Percentiles rank a stretch among this genome's conserved stretches.
These are phyloP conservation scores for Latrodectus hesperus DNA, from an alignment of 2,888 invertebrate species.

Conservation along the genomic window DNA sequence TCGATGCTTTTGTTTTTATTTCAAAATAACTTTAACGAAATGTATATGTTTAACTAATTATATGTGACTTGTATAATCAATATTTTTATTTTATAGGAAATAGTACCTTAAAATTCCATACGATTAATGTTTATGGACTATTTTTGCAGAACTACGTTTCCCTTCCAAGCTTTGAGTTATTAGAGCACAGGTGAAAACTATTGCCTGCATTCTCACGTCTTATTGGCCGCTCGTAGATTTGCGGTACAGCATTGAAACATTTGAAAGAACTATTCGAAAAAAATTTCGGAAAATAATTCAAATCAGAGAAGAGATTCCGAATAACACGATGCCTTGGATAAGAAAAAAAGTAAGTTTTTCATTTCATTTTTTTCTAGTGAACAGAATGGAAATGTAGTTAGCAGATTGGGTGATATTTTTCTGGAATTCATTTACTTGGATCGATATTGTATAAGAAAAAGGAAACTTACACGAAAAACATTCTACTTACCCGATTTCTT, in stretches of 20 bases:
- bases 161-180: slow-evolving; percentile 45
- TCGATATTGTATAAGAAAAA: too few relatives aligned
- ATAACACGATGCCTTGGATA: not conserved
- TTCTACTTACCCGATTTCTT: too few relatives aligned
- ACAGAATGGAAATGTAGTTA: too few relatives aligned
- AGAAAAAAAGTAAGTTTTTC: not conserved
- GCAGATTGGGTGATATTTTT: too few relatives aligned
- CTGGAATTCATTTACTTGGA: too few relatives aligned
- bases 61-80: slow-evolving; percentile 27
- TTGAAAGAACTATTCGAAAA: slow-evolving; percentile 21
- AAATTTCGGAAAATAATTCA: slow-evolving; percentile 33
- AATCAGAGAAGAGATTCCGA: slow-evolving; percentile 18
- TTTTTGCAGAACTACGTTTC: slow-evolving; percentile 4
- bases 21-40: too few relatives aligned
- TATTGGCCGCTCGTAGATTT: slow-evolving; percentile 52
- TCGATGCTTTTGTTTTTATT: too few relatives aligned
- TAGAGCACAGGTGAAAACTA: slow-evolving; percentile 59
- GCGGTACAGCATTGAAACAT: slow-evolving; percentile 32
- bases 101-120: slow-evolving; percentile 25
- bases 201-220: slow-evolving; percentile 61
- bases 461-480: too few relatives aligned
- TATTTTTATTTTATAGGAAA: not conserved
- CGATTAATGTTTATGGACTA: slow-evolving; percentile 27
- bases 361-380: not conserved
- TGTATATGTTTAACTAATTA: slow-evolving; percentile 18